phyloP scores from a whole-genome alignment of 2,113 vertebrate genomes.

The Daphoenositta chrysoptera region DNA sequence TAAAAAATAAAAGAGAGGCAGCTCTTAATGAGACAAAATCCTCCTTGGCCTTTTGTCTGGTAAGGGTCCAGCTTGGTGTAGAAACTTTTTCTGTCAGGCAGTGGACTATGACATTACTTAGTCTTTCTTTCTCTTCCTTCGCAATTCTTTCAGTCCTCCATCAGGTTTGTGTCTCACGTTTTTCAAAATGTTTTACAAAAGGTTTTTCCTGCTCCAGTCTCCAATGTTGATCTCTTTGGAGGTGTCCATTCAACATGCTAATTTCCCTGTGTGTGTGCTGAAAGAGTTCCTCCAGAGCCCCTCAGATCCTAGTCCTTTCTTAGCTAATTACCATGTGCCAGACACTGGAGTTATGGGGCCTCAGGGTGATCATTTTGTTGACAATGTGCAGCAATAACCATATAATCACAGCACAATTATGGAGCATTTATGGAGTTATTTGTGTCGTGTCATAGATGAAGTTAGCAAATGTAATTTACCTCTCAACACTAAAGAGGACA shows the following conservation, averaged over 20 bases:
- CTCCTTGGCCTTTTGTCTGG: neutral
- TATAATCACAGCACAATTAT: slow-evolving; percentile 64
- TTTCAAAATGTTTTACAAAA: neutral
- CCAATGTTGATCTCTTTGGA: neutral
- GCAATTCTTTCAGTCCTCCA: neutral
- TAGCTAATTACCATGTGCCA: slow-evolving; percentile 46
- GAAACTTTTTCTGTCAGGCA: neutral
- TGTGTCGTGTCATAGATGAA: slow-evolving; percentile 24
- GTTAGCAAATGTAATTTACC: slow-evolving; percentile 52
- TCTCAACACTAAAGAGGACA: slow-evolving; percentile 15
- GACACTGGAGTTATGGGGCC: slow-evolving; percentile 22
- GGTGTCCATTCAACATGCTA: neutral
- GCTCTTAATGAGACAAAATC: neutral
- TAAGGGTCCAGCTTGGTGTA: neutral
- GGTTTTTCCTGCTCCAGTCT: neutral
- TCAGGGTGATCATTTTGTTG: slow-evolving; percentile 62
- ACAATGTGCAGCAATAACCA: slow-evolving; percentile 55
- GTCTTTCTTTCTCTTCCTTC: neutral
- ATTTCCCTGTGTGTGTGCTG: neutral
- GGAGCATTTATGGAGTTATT: slow-evolving; percentile 58
- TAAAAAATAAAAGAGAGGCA: neutral
- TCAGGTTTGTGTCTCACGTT: neutral
- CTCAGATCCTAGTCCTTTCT: slow-evolving; percentile 9
- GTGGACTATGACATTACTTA: neutral
- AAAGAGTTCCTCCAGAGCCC: neutral